These are phyloP conservation scores for Athene noctua DNA, from an alignment of 2,113 vertebrate genomes.

Conservation along the genomic window DNA sequence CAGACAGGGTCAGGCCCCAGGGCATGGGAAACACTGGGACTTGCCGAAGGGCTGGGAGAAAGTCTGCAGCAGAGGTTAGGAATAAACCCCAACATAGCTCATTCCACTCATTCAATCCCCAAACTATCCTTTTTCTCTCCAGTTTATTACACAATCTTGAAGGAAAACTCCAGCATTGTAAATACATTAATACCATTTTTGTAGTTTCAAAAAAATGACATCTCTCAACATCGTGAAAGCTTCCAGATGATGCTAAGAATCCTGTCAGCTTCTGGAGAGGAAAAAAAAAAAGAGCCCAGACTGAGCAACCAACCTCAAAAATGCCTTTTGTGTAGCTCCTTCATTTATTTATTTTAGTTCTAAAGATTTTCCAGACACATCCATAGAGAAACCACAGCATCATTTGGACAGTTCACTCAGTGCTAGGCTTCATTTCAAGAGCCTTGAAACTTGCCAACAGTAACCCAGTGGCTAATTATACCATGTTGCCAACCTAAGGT, in stretches of 20 bases:
- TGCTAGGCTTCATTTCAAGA: slow-evolving; percentile 43
- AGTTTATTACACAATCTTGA: neutral
- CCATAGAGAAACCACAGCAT: slow-evolving; percentile 53
- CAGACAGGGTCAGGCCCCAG: neutral
- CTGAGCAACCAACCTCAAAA: slow-evolving; percentile 29
- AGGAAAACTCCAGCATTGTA: neutral
- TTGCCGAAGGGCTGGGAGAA: neutral
- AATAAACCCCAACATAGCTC: neutral
- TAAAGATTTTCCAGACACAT: slow-evolving; percentile 49
- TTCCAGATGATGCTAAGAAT: slow-evolving; percentile 38
- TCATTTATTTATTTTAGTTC: slow-evolving; percentile 44
- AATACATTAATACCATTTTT: neutral
- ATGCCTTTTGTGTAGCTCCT: slow-evolving; percentile 33
- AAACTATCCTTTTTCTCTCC: neutral
- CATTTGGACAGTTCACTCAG: neutral
- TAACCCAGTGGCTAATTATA: slow-evolving; percentile 45
- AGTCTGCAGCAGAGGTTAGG: neutral
- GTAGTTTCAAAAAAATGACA: neutral
- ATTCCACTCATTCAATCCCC: neutral
- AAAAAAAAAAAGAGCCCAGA: neutral
- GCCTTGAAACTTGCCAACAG: neutral
- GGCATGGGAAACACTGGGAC: neutral
- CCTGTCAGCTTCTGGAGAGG: neutral
- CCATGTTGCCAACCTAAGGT: slow-evolving; percentile 1
- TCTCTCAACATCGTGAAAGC: neutral